Conservation (phyloP, 2,113 vertebrate species). For the Hippocampus zosterae region DNA sequence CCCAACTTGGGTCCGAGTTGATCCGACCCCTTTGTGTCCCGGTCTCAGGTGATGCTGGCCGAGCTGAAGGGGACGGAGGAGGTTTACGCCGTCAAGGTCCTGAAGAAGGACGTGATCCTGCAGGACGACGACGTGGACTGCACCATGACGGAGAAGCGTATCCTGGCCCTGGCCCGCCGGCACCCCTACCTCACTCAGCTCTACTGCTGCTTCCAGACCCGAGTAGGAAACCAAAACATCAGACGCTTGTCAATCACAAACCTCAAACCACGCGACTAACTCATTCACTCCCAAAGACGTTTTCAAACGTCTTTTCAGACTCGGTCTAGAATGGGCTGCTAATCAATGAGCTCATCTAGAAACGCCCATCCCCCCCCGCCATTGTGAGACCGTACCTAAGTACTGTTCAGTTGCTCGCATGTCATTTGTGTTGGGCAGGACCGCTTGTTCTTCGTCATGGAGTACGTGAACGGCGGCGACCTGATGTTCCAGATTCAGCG, state of each 20-base stretch:
- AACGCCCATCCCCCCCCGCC: no score
- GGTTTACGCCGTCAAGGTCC: constrained; percentile 95
- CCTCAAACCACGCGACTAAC: no score
- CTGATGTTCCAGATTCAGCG: constrained; percentile 99
- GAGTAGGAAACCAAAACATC: constrained; percentile 66
- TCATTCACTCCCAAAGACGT: no score
- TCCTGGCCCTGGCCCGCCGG: constrained; percentile 90
- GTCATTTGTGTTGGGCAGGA: constrained; percentile 72
- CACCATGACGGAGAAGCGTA: constrained; percentile 97
- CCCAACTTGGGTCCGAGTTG: background rate
- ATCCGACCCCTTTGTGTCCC: no score
- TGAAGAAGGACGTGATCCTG: constrained; percentile 97
- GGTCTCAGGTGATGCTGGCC: constrained; percentile 89
- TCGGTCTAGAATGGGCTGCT: no score
- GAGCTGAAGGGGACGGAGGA: constrained; percentile 95
- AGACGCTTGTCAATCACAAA: no score
- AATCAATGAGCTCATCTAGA: no score
- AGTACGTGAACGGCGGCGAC: constrained; percentile 97
- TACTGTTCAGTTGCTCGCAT: no score
- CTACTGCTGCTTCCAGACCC: constrained; percentile 99
- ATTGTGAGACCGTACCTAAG: no score
- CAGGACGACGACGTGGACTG: constrained; percentile 98
- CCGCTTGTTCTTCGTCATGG: constrained; percentile 98
- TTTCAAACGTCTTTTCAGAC: no score
- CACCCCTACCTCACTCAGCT: constrained; percentile 98